These are phyloP conservation scores for Cryptocephalus moraei DNA, from an alignment of 2,888 invertebrate genomes.

Conservation along the genomic window DNA sequence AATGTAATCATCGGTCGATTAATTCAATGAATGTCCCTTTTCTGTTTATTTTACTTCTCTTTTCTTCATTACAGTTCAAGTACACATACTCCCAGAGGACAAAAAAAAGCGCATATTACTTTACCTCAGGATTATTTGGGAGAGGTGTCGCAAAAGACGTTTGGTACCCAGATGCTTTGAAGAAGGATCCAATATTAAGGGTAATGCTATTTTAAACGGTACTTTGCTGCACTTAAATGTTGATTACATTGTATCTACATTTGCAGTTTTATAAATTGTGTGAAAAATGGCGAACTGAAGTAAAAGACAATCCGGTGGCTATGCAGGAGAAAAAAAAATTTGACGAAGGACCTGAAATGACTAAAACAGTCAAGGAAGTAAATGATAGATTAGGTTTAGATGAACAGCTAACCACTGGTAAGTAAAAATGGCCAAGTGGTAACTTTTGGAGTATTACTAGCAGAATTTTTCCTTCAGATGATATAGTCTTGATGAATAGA, in stretches of 20 bases:
- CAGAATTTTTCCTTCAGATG: constrained; percentile 36
- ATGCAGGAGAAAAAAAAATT: constrained; percentile 24
- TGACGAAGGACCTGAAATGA: constrained; percentile 33
- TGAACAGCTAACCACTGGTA: constrained; percentile 41
- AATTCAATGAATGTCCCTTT: too few species aligned
- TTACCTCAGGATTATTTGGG: constrained; percentile 67
- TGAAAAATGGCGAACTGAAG: constrained; percentile 28
- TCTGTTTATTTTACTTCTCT: too few species aligned
- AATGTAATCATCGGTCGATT: too few species aligned
- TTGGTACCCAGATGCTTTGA: constrained; percentile 51
- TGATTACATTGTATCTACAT: constrained; percentile 1
- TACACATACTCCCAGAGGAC: constrained; percentile 70
- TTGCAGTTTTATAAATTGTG: constrained; percentile 37
- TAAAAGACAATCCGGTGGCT: constrained; percentile 29
- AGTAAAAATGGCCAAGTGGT: constrained; percentile 21
- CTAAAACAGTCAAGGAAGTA: constrained; percentile 45
- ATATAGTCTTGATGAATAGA: constrained; percentile 55
- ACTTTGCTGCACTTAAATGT: too few species aligned
- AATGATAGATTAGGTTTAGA: constrained; percentile 51
- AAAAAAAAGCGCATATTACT: constrained; percentile 62
- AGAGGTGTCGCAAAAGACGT: constrained; percentile 49
- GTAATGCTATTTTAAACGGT: constrained; percentile 18
- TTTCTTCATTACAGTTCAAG: constrained; percentile 50
- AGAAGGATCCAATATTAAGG: constrained; percentile 37
- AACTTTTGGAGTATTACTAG: not conserved